Evolutionary conservation across 2,113 vertebrate species (phyloP).

Genomic region (Hemiprocne comata): DNA sequence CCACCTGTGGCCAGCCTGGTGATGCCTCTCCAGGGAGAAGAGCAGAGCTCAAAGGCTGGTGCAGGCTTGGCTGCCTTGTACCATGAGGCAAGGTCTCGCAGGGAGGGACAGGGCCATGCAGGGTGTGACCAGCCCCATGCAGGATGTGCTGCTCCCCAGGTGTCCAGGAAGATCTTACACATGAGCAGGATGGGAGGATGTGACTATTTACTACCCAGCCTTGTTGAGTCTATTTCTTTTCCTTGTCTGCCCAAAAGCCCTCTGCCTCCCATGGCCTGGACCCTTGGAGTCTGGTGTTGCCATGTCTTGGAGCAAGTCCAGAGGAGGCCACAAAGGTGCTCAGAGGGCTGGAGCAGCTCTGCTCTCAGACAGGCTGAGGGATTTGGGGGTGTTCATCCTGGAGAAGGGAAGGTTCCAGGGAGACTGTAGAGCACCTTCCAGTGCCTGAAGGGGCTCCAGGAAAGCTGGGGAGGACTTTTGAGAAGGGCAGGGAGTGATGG

Average conservation of each 20-base stretch:
- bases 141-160: not conserved
- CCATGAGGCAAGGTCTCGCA: accelerated
- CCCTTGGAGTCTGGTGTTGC: accelerated
- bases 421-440: too few relatives aligned
- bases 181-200: not conserved
- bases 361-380: too few relatives aligned
- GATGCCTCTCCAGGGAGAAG: not conserved
- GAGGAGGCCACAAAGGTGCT: too few relatives aligned
- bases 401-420: too few relatives aligned
- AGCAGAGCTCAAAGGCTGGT: not conserved
- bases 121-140: accelerated
- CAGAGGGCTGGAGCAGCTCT: too few relatives aligned
- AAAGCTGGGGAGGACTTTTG: too few relatives aligned
- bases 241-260: not conserved
- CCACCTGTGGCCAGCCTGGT: accelerated
- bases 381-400: too few relatives aligned
- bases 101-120: accelerated
- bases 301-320: not conserved
- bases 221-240: not conserved
- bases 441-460: too few relatives aligned
- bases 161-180: not conserved
- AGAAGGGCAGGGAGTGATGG: too few relatives aligned
- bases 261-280: too few relatives aligned
- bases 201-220: not conserved
- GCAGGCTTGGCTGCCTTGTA: too few relatives aligned